phyloP scores from a whole-genome alignment of 2,113 vertebrate species.

The Proterorhinus semilunaris region DNA sequence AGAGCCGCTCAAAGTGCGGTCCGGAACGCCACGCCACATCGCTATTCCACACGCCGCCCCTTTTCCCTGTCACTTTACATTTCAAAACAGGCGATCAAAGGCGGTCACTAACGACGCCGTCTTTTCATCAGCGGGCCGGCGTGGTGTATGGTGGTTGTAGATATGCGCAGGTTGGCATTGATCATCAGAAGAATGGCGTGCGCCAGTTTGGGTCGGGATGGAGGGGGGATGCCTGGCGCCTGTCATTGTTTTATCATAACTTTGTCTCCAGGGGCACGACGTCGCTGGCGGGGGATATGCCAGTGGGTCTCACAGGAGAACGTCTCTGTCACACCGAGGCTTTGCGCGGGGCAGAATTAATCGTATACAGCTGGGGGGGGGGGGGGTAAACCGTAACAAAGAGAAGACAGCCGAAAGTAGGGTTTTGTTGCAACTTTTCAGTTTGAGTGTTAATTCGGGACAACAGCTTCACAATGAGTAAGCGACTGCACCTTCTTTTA shows the following conservation, averaged over 20 bases:
- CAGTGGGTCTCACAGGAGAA: constrained; percentile 62
- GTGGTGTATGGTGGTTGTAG: constrained; percentile 56
- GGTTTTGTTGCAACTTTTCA: constrained; percentile 20
- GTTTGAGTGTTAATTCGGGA: constrained; percentile 7
- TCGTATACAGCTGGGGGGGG: neutral
- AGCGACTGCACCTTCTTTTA: too few relatives aligned
- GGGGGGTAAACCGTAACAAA: constrained; percentile 19
- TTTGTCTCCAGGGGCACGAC: constrained; percentile 71
- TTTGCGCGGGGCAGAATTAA: constrained; percentile 55
- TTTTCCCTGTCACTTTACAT: constrained; percentile 75
- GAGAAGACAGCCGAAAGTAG: constrained; percentile 21
- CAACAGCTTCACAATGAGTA: neutral
- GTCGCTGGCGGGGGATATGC: constrained; percentile 65
- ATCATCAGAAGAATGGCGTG: constrained; percentile 68
- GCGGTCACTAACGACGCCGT: constrained; percentile 73
- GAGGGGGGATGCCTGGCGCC: constrained; percentile 53
- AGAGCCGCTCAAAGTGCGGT: too few relatives aligned
- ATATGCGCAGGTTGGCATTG: constrained; percentile 61
- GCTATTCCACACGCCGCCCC: neutral
- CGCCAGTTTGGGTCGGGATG: constrained; percentile 48
- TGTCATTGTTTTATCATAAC: constrained; percentile 68
- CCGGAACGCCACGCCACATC: too few relatives aligned
- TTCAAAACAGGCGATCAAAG: constrained; percentile 77
- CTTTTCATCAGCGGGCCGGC: constrained; percentile 71
- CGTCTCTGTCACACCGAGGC: constrained; percentile 65